Conservation (phyloP, 2,113 vertebrate genomes). For the Formicarius rufipectus region DNA sequence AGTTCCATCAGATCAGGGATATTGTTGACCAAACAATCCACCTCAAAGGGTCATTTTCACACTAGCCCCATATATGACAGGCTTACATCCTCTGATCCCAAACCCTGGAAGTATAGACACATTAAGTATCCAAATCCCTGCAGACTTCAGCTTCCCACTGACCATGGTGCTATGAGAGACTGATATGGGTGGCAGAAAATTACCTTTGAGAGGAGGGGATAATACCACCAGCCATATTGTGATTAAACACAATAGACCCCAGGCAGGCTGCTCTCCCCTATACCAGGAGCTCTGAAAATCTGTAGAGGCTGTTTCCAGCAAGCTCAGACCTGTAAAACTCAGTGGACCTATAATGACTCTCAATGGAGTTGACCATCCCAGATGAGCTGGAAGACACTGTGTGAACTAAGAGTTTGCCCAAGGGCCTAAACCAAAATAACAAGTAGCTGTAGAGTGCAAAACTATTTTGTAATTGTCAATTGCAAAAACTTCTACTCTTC, state of each 20-base stretch:
- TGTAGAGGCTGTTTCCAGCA: not conserved
- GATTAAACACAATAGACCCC: not conserved
- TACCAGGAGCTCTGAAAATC: not conserved
- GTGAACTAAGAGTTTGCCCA: not conserved
- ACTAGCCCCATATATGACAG: not conserved
- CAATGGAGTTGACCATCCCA: not conserved
- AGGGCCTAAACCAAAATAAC: not conserved
- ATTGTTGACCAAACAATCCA: not conserved
- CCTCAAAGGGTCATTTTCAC: not conserved
- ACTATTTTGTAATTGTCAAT: not conserved
- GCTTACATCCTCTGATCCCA: not conserved
- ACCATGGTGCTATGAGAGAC: not conserved
- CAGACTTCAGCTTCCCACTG: not conserved
- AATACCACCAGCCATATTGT: not conserved
- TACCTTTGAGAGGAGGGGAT: not conserved
- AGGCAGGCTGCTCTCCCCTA: not conserved
- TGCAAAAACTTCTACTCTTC: not conserved
- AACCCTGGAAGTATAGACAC: rapidly evolving
- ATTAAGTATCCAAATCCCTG: rapidly evolving
- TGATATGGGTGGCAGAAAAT: not conserved
- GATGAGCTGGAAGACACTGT: not conserved
- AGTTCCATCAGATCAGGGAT: not conserved
- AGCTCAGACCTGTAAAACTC: not conserved
- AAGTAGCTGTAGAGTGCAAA: not conserved
- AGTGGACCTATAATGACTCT: not conserved